Base-by-base conservation (phyloP, 1,140 invertebrate species). In the Scaptomyza hsui region DNA sequence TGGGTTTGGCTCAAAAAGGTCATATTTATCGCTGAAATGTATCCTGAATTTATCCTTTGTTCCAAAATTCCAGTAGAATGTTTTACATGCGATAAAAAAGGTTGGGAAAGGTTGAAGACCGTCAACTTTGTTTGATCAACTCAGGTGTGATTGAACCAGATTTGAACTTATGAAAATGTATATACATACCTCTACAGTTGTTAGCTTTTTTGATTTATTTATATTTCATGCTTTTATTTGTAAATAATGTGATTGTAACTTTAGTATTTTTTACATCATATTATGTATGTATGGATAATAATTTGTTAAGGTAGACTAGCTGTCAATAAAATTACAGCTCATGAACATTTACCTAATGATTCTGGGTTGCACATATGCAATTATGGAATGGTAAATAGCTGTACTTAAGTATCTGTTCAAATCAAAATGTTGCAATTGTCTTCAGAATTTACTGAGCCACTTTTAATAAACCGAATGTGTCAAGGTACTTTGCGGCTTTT, bases 401-500 rank as follows among this genome's bases (percentile, higher is more conserved):
- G 52, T 57, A 57, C 68, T 71, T 32, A 47, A 35, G 16, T 52
- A 57, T n/a, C 21, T 44, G 42, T 65, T 18, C 32, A 24, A 44
- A 55, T 59, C 47, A 45, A 51, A 37, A 52, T 60, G 47, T 57
- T 64, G 67, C 44, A 57, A 57, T 45, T 37, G 45, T 52, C 41
- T 26, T 42, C 3, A 21, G 15, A 35, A 41, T 24, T 67, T 24
- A 24, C 4, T 41, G 39, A 41, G 52, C 32, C 41, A 21, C 49
- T 15, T 37, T 24, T 52, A 26, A 48, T 37, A 63, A 18, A 39
- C 12, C 51, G 42, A 44, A 21, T 45, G 51, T 62, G 73, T 75
- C 73, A 75, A 75, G 73, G 73, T 57, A 68, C 26, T 7, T 19
- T 72, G 68, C 10, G 60, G 68, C 24, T 61, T 37, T 6, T 16